Conservation (phyloP, 2,888 invertebrate species). For the Philereme transversata region DNA sequence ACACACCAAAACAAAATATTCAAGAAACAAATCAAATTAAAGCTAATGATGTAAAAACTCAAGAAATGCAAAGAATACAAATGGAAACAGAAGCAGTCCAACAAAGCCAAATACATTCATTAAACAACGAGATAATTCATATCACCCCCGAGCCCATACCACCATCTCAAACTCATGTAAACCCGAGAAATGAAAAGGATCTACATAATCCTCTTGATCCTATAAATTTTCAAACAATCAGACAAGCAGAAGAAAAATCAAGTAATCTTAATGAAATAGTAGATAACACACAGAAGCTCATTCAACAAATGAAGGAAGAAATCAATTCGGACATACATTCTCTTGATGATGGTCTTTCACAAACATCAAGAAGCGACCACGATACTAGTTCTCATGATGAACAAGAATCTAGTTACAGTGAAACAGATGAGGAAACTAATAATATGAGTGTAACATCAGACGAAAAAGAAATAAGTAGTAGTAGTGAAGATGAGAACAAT, state of each 20-base stretch:
- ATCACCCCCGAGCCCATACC: not conserved
- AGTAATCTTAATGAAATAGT: slow-evolving; percentile 81
- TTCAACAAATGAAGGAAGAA: slow-evolving; percentile 87
- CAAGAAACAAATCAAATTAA: slow-evolving; percentile 2
- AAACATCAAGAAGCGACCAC: slow-evolving; percentile 74
- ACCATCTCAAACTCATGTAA: slow-evolving; percentile 3
- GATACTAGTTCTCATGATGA: slow-evolving; percentile 64
- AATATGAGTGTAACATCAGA: slow-evolving; percentile 62
- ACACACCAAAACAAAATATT: slow-evolving; percentile 5
- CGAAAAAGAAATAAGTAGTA: slow-evolving; percentile 58
- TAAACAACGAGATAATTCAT: slow-evolving; percentile 9
- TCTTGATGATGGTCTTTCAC: slow-evolving; percentile 64
- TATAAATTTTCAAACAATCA: slow-evolving; percentile 8
- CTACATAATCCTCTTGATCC: not conserved
- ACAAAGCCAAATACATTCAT: slow-evolving; percentile 9
- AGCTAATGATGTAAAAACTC: slow-evolving; percentile 5
- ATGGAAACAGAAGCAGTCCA: slow-evolving; percentile 1
- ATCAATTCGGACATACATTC: slow-evolving; percentile 85
- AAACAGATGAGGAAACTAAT: slow-evolving; percentile 68
- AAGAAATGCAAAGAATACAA: not conserved
- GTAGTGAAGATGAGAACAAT: slow-evolving; percentile 46
- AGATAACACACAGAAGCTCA: slow-evolving; percentile 84
- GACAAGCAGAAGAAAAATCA: slow-evolving; percentile 54
- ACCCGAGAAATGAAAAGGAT: slow-evolving; percentile 1
- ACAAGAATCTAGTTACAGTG: slow-evolving; percentile 79